phyloP scores from a whole-genome alignment of 2,113 vertebrate genomes.

The Prochilodus magdalenae region DNA sequence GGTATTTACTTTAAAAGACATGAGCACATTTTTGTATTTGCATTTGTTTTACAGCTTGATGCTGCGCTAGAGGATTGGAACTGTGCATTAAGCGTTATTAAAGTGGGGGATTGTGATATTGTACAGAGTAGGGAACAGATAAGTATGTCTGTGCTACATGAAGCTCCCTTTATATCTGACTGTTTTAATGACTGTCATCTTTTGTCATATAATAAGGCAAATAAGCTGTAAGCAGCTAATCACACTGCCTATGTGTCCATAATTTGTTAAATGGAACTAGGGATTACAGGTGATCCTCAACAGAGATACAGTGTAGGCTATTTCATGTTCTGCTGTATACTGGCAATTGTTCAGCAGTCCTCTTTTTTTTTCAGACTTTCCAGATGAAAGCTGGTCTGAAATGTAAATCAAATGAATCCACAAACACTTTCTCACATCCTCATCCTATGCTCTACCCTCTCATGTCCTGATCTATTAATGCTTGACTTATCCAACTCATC shows the following conservation, averaged over 20 bases:
- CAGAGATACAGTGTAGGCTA: too few relatives aligned
- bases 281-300: conserved; percentile 24
- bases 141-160: not conserved
- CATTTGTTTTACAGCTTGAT: conserved; percentile 32
- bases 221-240: conserved; percentile 28
- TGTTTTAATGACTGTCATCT: conserved; percentile 30
- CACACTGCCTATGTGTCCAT: conserved; percentile 33
- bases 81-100: conserved; percentile 10
- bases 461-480: not conserved
- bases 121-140: conserved; percentile 1
- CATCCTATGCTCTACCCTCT: not conserved
- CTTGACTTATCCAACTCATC: not conserved
- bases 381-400: conserved; percentile 35
- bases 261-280: conserved; percentile 53
- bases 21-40: conserved; percentile 34
- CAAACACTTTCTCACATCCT: not conserved
- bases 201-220: conserved; percentile 40
- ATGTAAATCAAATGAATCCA: conserved; percentile 67
- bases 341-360: conserved; percentile 51
- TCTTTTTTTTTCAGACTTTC: conserved; percentile 55
- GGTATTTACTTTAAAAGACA: conserved; percentile 60
- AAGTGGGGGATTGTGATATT: conserved; percentile 36
- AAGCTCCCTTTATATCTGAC: conserved; percentile 19
- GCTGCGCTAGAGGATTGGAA: conserved; percentile 27
- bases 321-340: not conserved